phyloP scores from a whole-genome alignment of 2,113 vertebrate species.

The Nerophis lumbriciformis region DNA sequence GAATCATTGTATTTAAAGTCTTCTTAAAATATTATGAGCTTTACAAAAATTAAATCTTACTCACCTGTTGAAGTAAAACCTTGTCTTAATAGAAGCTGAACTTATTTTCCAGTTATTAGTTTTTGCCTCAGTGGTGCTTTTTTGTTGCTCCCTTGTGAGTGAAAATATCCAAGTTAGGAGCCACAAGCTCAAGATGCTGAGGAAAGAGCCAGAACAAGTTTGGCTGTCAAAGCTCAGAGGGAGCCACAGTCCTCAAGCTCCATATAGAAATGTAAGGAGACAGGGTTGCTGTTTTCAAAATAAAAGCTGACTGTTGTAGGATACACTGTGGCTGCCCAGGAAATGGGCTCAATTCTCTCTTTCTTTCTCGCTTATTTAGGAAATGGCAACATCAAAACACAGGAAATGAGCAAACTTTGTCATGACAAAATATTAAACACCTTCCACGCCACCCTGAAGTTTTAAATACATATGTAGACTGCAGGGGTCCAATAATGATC shows the following conservation, averaged over 20 bases:
- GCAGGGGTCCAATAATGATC: too few relatives aligned
- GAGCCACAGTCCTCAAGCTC: conserved; percentile 3
- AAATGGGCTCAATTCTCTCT: not conserved
- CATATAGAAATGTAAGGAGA: not conserved
- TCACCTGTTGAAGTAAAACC: conserved; percentile 23
- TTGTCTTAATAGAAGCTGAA: not conserved
- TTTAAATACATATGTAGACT: too few relatives aligned
- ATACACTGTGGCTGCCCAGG: not conserved
- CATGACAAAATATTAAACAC: too few relatives aligned
- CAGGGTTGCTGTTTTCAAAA: conserved; percentile 23
- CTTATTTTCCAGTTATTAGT: conserved; percentile 15
- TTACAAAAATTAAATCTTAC: not conserved
- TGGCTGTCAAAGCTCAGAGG: conserved; percentile 22
- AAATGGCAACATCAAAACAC: too few relatives aligned
- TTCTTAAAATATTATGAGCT: not conserved
- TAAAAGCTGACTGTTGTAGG: conserved; percentile 20
- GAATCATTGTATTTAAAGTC: not conserved
- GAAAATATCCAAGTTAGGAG: conserved; percentile 36
- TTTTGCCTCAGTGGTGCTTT: conserved; percentile 4
- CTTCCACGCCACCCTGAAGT: too few relatives aligned
- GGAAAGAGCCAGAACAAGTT: conserved; percentile 22
- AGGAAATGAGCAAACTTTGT: too few relatives aligned
- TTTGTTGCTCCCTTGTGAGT: conserved; percentile 1
- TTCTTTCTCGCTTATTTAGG: too few relatives aligned
- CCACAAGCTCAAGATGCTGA: conserved; percentile 34